Conservation (phyloP, 1,140 invertebrate species). For the Trachelipus rathkii region DNA sequence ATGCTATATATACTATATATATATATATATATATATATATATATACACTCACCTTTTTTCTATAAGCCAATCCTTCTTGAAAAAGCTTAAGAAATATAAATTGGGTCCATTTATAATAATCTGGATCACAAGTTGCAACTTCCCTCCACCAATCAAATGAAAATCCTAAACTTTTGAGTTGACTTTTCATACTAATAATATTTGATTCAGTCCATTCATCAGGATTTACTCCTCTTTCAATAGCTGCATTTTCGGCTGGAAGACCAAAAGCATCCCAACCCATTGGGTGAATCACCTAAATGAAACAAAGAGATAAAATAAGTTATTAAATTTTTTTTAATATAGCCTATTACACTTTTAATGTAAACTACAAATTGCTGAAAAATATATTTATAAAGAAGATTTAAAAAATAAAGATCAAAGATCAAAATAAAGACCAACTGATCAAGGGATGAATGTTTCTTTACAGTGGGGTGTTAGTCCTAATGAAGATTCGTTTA, state of each 20-base stretch:
- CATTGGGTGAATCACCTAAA: constrained; percentile 85
- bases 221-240: constrained; percentile 73
- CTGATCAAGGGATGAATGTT: too few species aligned
- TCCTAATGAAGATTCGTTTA: too few species aligned
- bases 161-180: constrained; percentile 74
- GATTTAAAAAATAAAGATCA: too few species aligned
- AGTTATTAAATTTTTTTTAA: not conserved
- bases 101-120: constrained; percentile 92
- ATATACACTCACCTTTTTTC: constrained; percentile 63
- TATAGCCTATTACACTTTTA: too few species aligned
- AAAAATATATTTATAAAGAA: too few species aligned
- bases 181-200: constrained; percentile 83
- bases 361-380: too few species aligned
- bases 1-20: too few species aligned
- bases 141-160: constrained; percentile 93
- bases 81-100: constrained; percentile 86
- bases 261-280: constrained; percentile 99
- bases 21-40: too few species aligned
- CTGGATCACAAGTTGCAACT: constrained; percentile 68
- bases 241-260: constrained; percentile 98
- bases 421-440: too few species aligned
- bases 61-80: constrained; percentile 78
- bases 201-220: constrained; percentile 83
- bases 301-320: not conserved
- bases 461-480: too few species aligned